A percentile compares a stretch with the other conserved stretches of the same genome.
These are phyloP conservation scores for Artemisiospiza belli DNA, from an alignment of 2,113 vertebrate species.

Conservation along the genomic window DNA sequence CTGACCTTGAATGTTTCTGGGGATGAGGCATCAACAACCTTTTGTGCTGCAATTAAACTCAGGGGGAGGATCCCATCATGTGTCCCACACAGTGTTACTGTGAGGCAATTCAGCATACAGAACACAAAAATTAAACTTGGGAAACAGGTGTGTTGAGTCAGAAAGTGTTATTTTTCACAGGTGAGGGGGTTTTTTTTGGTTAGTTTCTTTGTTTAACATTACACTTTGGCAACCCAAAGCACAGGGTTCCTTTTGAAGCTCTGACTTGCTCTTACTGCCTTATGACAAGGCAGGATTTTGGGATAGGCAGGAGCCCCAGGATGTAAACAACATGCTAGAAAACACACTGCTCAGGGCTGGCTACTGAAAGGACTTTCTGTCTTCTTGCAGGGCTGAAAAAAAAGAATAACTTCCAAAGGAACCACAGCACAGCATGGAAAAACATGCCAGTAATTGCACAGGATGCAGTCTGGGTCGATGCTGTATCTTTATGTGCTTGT, in stretches of 20 bases:
- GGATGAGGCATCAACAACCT: not conserved
- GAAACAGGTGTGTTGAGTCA: not conserved
- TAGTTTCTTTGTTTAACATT: not conserved
- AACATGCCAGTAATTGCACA: not conserved
- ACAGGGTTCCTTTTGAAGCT: not conserved
- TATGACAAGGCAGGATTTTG: not conserved
- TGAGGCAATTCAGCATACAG: not conserved
- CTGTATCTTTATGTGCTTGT: not conserved
- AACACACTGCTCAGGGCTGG: not conserved
- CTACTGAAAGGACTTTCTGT: slow-evolving; percentile 3
- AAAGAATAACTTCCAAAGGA: not conserved
- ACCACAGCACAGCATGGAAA: not conserved
- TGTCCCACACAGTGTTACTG: not conserved
- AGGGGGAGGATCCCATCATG: not conserved
- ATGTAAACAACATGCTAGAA: not conserved
- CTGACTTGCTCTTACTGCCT: not conserved
- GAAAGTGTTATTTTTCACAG: not conserved
- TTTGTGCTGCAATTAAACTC: not conserved
- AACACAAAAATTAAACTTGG: not conserved
- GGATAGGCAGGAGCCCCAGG: not conserved
- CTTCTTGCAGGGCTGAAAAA: not conserved
- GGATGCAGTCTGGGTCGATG: not conserved
- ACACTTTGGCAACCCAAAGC: not conserved
- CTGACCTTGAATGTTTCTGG: not conserved
- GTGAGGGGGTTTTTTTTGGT: not conserved